Base-by-base conservation (phyloP, 2,797 vertebrate species). In the Acanthurus lineatus region DNA sequence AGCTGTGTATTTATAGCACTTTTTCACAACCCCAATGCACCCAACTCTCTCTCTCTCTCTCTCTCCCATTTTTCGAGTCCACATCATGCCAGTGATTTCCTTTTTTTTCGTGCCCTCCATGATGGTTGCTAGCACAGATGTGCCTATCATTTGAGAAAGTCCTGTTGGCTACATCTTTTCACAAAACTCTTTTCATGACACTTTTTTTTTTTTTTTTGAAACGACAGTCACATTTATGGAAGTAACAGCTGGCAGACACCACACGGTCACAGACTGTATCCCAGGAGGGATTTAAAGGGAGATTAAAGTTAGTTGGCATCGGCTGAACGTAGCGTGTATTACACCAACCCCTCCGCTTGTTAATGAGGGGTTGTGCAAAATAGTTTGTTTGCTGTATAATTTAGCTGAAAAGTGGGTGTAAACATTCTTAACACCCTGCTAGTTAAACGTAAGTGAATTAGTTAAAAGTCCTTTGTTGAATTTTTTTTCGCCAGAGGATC, bases 271-370 rank as follows among this genome's bases (percentile, higher is more conserved):
- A 59, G 51, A 38, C n/a, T 22, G 3, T 73, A 56, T 68, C 81
- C 80, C 73, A 25, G 59, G 25, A 84, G 51, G 66, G 64, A 73
- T 85, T 83, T 82, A 80, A 82, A 69, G 54, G 65, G 45, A 75
- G 71, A 86, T 87, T 79, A 82, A 82, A 84, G 67, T 76, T 69
- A 76, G 76, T 40, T 48, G 28, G 28, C 54, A 45, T 74, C 58
- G 14, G 1, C 17, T 70, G 65, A 74, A 73, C 38, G 79, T 45
- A 12, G 40, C 62, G 42, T 58, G 19, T 40, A 61, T 49, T 66
- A 74, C 58, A 56, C 54, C 28, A 70, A 66, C 57, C 11, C 38
- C 52, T 64, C 54, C 32, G 28, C 53, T 66, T 52, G 73, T 77
- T 83, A 71, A 82, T 59, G 38, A 56, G 25, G 12, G 62, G 38